A percentile compares a stretch with the other conserved stretches of the same genome.
Conservation (phyloP, 2,113 vertebrate genomes). For the Morone chrysops region DNA sequence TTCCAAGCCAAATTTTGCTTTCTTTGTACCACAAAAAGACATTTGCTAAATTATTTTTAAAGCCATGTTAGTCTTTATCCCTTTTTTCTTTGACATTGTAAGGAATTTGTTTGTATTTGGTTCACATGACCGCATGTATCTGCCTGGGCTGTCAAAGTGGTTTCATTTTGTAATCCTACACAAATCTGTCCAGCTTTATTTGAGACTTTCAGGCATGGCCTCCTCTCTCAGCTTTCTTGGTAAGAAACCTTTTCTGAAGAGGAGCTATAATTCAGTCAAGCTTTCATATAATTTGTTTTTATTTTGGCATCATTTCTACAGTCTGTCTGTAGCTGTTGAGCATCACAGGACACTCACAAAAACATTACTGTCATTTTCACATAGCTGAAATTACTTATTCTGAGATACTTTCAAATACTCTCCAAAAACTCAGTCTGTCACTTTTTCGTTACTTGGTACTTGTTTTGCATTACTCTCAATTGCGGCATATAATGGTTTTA, state of each 20-base stretch:
- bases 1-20: background rate
- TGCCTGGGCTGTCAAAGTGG: background rate
- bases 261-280: background rate
- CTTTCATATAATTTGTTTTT: conserved; percentile 18
- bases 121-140: background rate
- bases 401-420: background rate
- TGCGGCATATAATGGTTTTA: conserved; percentile 18
- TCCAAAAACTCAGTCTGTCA: background rate
- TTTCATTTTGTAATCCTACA: background rate
- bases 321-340: background rate
- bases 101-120: background rate
- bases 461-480: conserved; percentile 25
- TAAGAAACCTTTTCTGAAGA: background rate
- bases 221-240: background rate
- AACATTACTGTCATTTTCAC: conserved; percentile 9
- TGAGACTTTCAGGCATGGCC: background rate
- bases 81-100: background rate
- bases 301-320: background rate
- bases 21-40: background rate
- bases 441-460: conserved; percentile 18
- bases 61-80: background rate
- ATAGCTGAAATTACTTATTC: background rate
- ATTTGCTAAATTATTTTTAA: background rate
- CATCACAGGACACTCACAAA: background rate
- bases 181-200: conserved; percentile 8